Base-by-base conservation (phyloP, 1,140 invertebrate species). In the Pantala flavescens region DNA sequence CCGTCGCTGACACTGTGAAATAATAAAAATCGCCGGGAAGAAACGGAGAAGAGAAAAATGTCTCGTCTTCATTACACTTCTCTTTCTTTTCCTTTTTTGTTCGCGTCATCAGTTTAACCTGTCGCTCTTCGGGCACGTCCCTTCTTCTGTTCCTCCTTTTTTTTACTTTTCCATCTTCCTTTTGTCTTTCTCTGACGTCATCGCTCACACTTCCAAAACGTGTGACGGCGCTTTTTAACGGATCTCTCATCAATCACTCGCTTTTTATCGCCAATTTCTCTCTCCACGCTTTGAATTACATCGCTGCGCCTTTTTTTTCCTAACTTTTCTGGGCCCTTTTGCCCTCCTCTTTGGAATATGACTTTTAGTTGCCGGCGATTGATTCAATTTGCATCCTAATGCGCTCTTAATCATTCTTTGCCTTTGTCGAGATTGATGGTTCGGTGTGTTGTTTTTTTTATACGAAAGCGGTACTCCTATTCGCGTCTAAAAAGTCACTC, bases 131-230 rank as follows among this genome's bases (percentile, higher is more conserved):
- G 21, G 21, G 21, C 72, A 23, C 43, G 21, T 36, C 28, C 28
- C 43, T 73, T 73, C 43, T 43, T 23, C 43, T 73, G n/a, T 73
- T 73, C 43, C 43, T 73, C 7, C 42, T 73, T 23, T 73, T 49
- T n/a, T 73, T 24, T 73, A 43, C n/a, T 9, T 7, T 36, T n/a
- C 7, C 23, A 21, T 73, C 72, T 73, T 28, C 23, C 42, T 42
- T 49, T 23, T 73, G 19, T 73, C 28, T 49, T 73, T 43, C 23
- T 43, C n/a, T 12, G 49, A 63, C 49, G 49, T 63, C 49, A 63
- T 63, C 49, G 5, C 49, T 63, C 49, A 63, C 49, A 63, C 49
- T 63, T 63, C 49, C 49, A 3, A 16, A 63, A 21, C 49, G 49
- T 63, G 49, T 63, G 49, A 63, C 49, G 49, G 49, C 3, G 12